phyloP scores from a whole-genome alignment of 1,140 invertebrate genomes.

The Macrosteles quadrilineatus region DNA sequence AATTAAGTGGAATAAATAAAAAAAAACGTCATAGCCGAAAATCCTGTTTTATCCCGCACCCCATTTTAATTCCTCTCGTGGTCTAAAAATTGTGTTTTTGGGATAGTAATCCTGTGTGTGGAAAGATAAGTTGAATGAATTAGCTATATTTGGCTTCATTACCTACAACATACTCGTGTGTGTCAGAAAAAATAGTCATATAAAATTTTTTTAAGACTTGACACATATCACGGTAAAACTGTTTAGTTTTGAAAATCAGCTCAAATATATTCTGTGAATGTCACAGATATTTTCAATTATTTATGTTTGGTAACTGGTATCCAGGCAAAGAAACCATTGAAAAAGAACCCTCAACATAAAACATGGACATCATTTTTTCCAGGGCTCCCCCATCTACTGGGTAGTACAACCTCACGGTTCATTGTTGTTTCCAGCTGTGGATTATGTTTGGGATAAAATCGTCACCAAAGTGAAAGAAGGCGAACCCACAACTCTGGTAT shows the following conservation, averaged over 20 bases:
- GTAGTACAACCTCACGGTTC: slow-evolving; percentile 54
- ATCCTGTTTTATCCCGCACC: no score
- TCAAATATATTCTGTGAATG: neutral
- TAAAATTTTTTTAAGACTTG: neutral
- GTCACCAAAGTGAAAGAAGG: slow-evolving; percentile 47
- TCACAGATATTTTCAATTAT: neutral
- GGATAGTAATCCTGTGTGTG: no score
- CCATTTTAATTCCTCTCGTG: no score
- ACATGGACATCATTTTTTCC: no score
- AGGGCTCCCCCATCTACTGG: slow-evolving; percentile 43
- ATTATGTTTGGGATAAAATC: slow-evolving; percentile 51
- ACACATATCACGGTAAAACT: neutral
- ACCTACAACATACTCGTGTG: no score
- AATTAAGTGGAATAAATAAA: no score
- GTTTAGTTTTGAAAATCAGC: neutral
- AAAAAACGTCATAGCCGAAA: no score
- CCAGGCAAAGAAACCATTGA: no score
- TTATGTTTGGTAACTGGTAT: neutral
- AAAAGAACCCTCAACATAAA: no score
- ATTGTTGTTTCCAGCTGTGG: slow-evolving; percentile 56
- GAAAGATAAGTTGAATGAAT: no score
- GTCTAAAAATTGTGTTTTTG: no score
- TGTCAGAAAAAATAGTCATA: neutral
- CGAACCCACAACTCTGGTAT: slow-evolving; percentile 44
- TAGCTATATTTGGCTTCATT: no score